Evolutionary conservation across 2,797 vertebrate species (phyloP).

Genomic region (Sebastes paucispinis): DNA sequence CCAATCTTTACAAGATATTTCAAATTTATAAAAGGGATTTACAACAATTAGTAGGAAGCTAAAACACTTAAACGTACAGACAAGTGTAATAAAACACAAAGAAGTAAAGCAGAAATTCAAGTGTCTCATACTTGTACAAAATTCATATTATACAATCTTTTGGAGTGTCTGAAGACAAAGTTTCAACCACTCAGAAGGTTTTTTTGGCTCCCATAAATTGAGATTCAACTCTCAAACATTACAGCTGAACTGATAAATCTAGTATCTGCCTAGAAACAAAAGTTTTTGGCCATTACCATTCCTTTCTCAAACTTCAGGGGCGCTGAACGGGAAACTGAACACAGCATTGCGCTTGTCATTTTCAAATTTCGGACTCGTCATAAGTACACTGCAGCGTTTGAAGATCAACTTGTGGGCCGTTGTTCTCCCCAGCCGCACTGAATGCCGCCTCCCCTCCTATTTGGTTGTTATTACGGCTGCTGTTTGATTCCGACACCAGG

Average conservation of each 20-base stretch:
- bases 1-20: background rate
- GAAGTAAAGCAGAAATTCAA: slow-evolving; percentile 1
- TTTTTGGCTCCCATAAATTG: background rate
- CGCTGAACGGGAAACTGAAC: background rate
- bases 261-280: background rate
- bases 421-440: background rate
- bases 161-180: slow-evolving; percentile 2
- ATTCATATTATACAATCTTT: background rate
- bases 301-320: background rate
- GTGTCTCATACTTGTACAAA: background rate
- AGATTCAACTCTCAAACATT: background rate
- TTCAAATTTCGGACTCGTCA: slow-evolving; percentile 69
- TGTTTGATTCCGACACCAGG: slow-evolving; percentile 20
- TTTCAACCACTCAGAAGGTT: background rate
- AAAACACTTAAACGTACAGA: background rate
- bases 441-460: background rate
- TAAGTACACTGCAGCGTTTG: slow-evolving; percentile 50
- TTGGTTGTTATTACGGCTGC: slow-evolving; percentile 63
- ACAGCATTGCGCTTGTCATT: background rate
- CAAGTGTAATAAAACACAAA: background rate
- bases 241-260: background rate
- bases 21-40: background rate
- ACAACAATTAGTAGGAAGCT: background rate
- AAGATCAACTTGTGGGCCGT: background rate
- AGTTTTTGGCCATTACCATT: background rate